A percentile compares a stretch with the other conserved stretches of the same genome.
Conservation (phyloP, 2,113 vertebrate genomes). For the Dolichallabes microphthalmus region DNA sequence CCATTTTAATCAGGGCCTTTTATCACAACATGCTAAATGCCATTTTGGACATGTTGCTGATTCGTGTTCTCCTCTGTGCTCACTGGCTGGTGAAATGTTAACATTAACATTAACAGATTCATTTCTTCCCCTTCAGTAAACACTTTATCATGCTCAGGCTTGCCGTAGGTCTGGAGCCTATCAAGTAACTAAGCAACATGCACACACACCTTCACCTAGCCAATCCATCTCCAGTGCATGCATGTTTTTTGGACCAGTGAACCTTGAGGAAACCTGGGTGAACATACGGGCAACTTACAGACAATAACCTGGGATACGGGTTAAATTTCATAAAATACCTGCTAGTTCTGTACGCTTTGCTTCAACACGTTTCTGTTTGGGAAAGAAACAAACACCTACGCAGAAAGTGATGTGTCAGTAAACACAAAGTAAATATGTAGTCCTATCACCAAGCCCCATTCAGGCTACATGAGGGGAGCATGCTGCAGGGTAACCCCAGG, state of each 20-base stretch:
- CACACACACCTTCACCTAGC: neutral
- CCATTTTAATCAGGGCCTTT: neutral
- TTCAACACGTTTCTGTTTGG: too few relatives aligned
- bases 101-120: neutral
- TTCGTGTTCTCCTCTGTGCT: neutral
- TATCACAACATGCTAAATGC: neutral
- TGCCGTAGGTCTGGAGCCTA: neutral
- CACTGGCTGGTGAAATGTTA: neutral
- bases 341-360: too few relatives aligned
- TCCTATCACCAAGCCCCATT: too few relatives aligned
- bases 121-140: neutral
- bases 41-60: neutral
- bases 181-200: neutral
- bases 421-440: too few relatives aligned
- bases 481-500: too few relatives aligned
- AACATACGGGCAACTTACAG: neutral
- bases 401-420: too few relatives aligned
- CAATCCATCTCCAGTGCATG: neutral
- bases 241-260: neutral
- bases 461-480: too few relatives aligned
- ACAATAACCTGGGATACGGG: too few relatives aligned
- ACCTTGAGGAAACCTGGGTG: neutral
- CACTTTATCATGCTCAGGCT: neutral
- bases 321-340: too few relatives aligned
- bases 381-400: too few relatives aligned